Evolutionary conservation across 92 coral and sea anemone genomes (phyloP).

Genomic region (Heteractis magnifica): DNA sequence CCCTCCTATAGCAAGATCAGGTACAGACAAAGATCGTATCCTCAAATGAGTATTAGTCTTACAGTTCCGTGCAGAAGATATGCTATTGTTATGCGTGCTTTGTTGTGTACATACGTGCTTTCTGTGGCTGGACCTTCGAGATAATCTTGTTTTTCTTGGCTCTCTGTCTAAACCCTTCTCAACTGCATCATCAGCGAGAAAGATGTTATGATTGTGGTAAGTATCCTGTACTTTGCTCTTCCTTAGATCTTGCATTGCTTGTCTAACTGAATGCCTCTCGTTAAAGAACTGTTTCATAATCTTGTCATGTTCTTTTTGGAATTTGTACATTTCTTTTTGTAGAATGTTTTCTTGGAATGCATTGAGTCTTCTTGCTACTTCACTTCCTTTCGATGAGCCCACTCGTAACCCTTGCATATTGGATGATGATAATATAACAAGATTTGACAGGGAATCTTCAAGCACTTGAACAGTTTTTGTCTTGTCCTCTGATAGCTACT

Average conservation of each 20-base stretch:
- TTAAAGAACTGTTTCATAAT: slow-evolving; percentile 51
- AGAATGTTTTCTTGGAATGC: slow-evolving; percentile 60
- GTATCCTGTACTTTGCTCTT: background rate
- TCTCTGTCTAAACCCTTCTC: background rate
- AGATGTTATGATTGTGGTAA: background rate
- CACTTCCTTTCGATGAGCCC: slow-evolving; percentile 54
- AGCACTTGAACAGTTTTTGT: background rate
- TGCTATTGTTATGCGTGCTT: background rate
- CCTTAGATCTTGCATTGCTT: slow-evolving; percentile 52
- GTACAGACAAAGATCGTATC: slow-evolving; percentile 32
- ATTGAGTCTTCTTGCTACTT: slow-evolving; percentile 67
- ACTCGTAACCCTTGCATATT: slow-evolving; percentile 24
- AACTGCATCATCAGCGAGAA: background rate
- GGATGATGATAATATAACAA: background rate
- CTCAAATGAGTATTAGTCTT: background rate
- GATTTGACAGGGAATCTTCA: background rate
- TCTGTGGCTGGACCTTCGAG: background rate
- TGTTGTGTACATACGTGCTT: background rate
- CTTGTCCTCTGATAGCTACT: background rate
- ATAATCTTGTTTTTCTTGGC: background rate
- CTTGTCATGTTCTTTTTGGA: slow-evolving; percentile 59
- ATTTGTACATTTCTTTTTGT: slow-evolving; percentile 52
- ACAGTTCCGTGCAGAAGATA: background rate
- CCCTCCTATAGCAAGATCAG: background rate
- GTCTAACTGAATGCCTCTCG: slow-evolving; percentile 48